A percentile compares a stretch with the other conserved stretches of the same genome.
Conservation (phyloP, 2,113 vertebrate species). For the Nothocercus julius region DNA sequence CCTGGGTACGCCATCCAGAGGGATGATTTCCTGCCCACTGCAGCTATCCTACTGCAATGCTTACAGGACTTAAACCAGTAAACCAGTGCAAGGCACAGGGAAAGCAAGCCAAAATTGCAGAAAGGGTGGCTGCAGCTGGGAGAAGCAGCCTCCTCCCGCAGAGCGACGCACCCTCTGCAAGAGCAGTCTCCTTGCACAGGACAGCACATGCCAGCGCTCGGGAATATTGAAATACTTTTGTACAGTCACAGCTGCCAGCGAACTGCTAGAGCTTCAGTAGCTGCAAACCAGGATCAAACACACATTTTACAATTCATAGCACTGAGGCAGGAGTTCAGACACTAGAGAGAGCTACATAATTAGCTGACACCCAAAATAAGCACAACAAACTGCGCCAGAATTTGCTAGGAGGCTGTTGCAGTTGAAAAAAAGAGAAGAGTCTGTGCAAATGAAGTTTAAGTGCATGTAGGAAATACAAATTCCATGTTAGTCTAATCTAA, state of each 20-base stretch:
- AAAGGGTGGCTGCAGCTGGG: neutral
- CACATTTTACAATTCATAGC: neutral
- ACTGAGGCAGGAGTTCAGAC: neutral
- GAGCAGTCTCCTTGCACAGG: no score
- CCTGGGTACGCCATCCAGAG: neutral
- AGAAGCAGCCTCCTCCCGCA: neutral
- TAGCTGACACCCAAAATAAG: neutral
- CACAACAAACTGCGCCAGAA: fast-evolving
- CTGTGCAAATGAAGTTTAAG: neutral
- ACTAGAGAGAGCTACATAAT: neutral
- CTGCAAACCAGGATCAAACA: neutral
- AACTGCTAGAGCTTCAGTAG: neutral
- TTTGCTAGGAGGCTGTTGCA: neutral
- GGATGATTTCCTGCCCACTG: neutral
- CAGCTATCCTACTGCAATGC: neutral
- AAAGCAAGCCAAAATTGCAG: neutral
- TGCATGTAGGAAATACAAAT: fast-evolving
- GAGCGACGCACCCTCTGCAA: neutral
- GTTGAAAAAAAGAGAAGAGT: neutral
- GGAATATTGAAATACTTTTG: neutral
- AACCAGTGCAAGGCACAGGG: no score
- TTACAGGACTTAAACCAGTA: neutral
- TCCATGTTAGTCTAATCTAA: neutral
- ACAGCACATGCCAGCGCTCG: fast-evolving
- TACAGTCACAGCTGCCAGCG: neutral